Evolutionary conservation across 2,888 invertebrate species (phyloP).

Genomic region (Heliconius ethilla): DNA sequence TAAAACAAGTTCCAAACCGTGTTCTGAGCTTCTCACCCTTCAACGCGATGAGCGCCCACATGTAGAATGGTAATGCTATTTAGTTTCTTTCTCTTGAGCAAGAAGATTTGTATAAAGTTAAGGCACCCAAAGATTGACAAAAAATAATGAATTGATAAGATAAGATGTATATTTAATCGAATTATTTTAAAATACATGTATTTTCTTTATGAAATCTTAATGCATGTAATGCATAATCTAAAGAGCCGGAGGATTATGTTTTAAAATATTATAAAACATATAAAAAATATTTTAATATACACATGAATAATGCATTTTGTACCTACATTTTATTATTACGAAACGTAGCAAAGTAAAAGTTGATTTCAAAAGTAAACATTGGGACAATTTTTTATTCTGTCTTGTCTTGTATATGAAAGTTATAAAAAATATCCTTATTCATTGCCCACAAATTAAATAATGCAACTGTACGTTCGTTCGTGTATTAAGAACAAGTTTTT

Average conservation of each 20-base stretch:
- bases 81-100: too few species aligned
- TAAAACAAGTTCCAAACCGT: too few species aligned
- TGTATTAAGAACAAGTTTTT: constrained; percentile 40
- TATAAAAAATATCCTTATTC: constrained; percentile 38
- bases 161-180: too few species aligned
- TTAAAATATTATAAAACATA: background rate
- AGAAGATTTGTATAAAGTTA: too few species aligned
- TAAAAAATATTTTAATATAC: background rate
- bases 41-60: too few species aligned
- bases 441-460: constrained; percentile 35
- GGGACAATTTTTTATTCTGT: constrained; percentile 23
- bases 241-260: too few species aligned
- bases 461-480: constrained; percentile 45
- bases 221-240: too few species aligned
- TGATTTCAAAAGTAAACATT: constrained; percentile 18
- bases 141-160: background rate
- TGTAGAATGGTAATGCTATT: too few species aligned
- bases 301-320: background rate
- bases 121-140: background rate
- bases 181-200: background rate
- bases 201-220: too few species aligned
- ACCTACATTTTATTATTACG: background rate
- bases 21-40: too few species aligned
- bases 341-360: constrained; percentile 20
- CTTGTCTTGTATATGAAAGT: constrained; percentile 25